These are phyloP conservation scores for Buathra laborator DNA, from an alignment of 2,888 invertebrate species.

Conservation along the genomic window DNA sequence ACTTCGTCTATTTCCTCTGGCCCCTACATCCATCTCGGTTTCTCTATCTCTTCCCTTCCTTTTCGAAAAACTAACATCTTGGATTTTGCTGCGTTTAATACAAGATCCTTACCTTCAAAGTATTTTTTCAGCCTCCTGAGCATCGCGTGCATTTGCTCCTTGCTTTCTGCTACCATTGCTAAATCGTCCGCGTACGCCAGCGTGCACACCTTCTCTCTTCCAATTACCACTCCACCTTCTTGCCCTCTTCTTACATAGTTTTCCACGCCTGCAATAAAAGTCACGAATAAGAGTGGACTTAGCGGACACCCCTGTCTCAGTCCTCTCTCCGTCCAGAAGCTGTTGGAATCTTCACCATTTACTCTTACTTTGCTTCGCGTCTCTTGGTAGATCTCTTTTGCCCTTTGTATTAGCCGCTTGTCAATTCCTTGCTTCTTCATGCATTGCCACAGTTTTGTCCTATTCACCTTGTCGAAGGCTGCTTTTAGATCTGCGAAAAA, in stretches of 20 bases:
- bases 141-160: slow-evolving; percentile 52
- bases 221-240: slow-evolving; percentile 49
- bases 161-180: slow-evolving; percentile 48
- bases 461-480: slow-evolving; percentile 16
- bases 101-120: slow-evolving; percentile 39
- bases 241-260: slow-evolving; percentile 37
- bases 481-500: slow-evolving; percentile 14
- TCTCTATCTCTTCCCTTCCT: neutral
- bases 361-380: slow-evolving; percentile 44
- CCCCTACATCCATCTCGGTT: slow-evolving; percentile 50
- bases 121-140: slow-evolving; percentile 45
- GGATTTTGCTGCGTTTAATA: slow-evolving; percentile 58
- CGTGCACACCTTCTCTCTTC: slow-evolving; percentile 46
- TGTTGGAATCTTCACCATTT: slow-evolving; percentile 6
- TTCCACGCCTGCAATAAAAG: slow-evolving; percentile 60
- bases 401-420: slow-evolving; percentile 31
- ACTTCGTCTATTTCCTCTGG: slow-evolving; percentile 58
- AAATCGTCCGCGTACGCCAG: slow-evolving; percentile 65
- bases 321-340: slow-evolving; percentile 49
- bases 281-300: neutral
- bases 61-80: slow-evolving; percentile 39
- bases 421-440: slow-evolving; percentile 22
- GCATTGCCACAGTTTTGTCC: slow-evolving; percentile 24
- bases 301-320: slow-evolving; percentile 61
- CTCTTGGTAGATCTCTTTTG: slow-evolving; percentile 56